Evolutionary conservation across 2,888 invertebrate species (phyloP).

Genomic region (Myathropa florea): DNA sequence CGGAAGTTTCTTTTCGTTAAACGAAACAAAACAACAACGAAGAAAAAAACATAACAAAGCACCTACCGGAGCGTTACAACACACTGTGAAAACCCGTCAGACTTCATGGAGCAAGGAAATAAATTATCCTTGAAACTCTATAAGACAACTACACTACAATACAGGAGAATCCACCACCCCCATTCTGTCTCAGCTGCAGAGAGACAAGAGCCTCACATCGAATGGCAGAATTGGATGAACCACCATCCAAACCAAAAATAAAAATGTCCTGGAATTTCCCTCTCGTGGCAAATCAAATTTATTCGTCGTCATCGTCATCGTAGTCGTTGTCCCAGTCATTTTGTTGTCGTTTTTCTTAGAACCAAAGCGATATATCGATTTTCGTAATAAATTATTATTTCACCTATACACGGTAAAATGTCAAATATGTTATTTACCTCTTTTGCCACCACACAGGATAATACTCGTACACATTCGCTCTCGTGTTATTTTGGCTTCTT

Average conservation of each 20-base stretch:
- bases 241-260: conserved; percentile 51
- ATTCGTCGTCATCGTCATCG: conserved; percentile 44
- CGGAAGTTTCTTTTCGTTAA: conserved; percentile 23
- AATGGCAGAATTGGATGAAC: conserved; percentile 39
- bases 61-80: conserved; percentile 33
- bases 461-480: conserved; percentile 41
- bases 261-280: conserved; percentile 67
- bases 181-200: not conserved
- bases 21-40: not conserved
- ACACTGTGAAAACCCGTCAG: conserved; percentile 42
- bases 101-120: conserved; percentile 51
- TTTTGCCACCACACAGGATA: conserved; percentile 57
- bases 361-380: conserved; percentile 62
- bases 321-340: conserved; percentile 25
- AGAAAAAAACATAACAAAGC: conserved; percentile 30
- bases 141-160: conserved; percentile 42
- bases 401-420: conserved; percentile 64
- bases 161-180: not conserved
- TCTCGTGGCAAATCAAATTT: conserved; percentile 67
- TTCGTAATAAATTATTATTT: conserved; percentile 69
- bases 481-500: conserved; percentile 26
- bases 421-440: conserved; percentile 70
- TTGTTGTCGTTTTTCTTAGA: conserved; percentile 12
- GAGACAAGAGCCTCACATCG: conserved; percentile 26
- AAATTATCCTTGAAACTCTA: conserved; percentile 62